Evolutionary conservation across 2,797 vertebrate species (phyloP), one percentile per base, ranked within the genome.

Genomic region (Holocentrus rufus): DNA sequence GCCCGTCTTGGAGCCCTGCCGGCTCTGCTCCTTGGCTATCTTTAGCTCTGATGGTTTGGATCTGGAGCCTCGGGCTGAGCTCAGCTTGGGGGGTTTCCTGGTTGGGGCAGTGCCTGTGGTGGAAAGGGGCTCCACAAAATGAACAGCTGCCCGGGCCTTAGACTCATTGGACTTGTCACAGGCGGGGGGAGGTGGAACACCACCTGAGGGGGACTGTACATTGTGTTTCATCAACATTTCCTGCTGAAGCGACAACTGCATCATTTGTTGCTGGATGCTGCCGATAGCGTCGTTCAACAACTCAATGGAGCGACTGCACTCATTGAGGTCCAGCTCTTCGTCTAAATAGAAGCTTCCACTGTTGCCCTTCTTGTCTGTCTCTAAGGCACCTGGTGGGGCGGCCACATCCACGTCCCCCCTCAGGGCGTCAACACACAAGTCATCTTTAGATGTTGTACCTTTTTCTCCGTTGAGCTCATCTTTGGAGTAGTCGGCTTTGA

Each of bases 241-340:
- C 87, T 98, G 97, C 90, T 98, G 97, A 61, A 97, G 89, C 0
- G 94, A 95, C 60, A 95, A 85, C 77, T 94, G 94, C 94, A 93
- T 93, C 94, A 95, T 94, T 84, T 95, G 93, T 69, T 98, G 96
- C 92, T 98, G 98, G 79, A 99, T 96, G 0, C 95, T 94, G 76
- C 95, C 93, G 75, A 99, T 97, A 9, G 96, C 96, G 11, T 98
- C 96, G 0, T 96, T 98, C 4, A 99, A 88, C 72, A 97, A 95
- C 65, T 99, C 97, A 0, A 99, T 98, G n/a, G 97, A 98, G 36
- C 94, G 95, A 66, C 95, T 96, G 66, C 96, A 96, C 83, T 99
- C 97, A 0, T 90, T 95, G 36, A 95, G 83, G 79, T 97, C 97
- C 2, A 93, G 83, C 27, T 97, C 97, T 79, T 98, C 97, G 2